Percentiles rank a stretch among this genome's conserved stretches.
phyloP scores from a whole-genome alignment of 2,888 invertebrate species.

The Chrysolina haemoptera region DNA sequence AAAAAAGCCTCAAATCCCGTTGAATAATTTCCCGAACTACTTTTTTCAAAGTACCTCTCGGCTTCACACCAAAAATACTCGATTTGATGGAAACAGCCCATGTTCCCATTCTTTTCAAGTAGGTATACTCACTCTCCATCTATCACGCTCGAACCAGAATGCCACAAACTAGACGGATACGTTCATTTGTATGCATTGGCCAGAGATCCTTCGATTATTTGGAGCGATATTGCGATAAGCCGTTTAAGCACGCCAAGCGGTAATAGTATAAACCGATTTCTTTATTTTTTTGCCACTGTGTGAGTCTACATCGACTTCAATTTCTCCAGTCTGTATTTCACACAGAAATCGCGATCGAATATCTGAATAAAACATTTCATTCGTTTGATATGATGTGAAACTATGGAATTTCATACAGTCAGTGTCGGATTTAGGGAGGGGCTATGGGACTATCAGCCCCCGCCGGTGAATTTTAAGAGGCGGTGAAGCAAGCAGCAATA shows the following conservation, averaged over 20 bases:
- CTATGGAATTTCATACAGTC: too few relatives aligned
- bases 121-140: background rate
- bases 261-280: background rate
- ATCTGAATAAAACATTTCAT: background rate
- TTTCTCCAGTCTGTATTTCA: background rate
- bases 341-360: background rate
- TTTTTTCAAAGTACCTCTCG: too few relatives aligned
- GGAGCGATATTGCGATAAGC: conserved; percentile 7
- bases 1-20: too few relatives aligned
- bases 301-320: conserved; percentile 13
- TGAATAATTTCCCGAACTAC: too few relatives aligned
- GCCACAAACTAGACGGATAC: background rate
- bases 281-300: background rate
- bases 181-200: conserved; percentile 29
- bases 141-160: background rate
- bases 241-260: background rate
- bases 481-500: too few relatives aligned
- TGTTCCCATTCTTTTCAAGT: background rate
- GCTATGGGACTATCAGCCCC: too few relatives aligned
- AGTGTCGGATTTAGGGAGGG: too few relatives aligned
- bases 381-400: too few relatives aligned
- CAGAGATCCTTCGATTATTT: conserved; percentile 21
- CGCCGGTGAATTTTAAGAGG: too few relatives aligned
- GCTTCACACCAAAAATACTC: too few relatives aligned
- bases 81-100: too few relatives aligned